Conservation (phyloP, 2,113 vertebrate species). For the Tachysurus vachellii region DNA sequence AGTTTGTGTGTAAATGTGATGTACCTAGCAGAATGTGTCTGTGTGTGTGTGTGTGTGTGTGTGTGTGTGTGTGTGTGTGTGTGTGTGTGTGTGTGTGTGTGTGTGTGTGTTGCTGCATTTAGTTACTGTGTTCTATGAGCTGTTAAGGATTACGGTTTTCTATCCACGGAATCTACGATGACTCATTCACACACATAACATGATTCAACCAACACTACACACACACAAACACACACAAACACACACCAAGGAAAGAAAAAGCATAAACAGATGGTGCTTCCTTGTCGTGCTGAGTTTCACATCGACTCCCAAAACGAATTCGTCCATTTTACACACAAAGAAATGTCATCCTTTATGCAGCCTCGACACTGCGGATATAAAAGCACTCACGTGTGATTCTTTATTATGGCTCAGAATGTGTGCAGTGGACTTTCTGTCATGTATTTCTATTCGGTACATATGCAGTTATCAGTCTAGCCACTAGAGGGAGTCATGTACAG, state of each 20-base stretch:
- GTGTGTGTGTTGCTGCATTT: slow-evolving; percentile 5
- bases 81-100: neutral
- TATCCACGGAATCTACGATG: slow-evolving; percentile 2
- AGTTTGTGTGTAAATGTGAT: neutral
- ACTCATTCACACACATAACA: slow-evolving; percentile 24
- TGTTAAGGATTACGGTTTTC: slow-evolving; percentile 14
- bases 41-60: neutral
- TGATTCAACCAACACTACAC: neutral
- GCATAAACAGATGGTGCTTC: slow-evolving; percentile 40
- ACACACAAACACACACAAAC: neutral
- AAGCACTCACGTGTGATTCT: neutral
- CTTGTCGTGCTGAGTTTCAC: slow-evolving; percentile 40
- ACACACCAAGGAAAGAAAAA: neutral
- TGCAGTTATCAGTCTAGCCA: neutral
- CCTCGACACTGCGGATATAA: neutral
- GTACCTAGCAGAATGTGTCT: no score
- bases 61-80: neutral
- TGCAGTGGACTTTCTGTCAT: neutral
- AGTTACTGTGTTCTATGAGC: slow-evolving; percentile 12
- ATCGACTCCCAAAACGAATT: slow-evolving; percentile 37
- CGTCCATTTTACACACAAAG: neutral
- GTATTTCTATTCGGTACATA: no score
- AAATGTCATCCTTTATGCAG: slow-evolving; percentile 3
- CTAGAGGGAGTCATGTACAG: neutral
- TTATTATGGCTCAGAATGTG: neutral